Percentiles rank a stretch among this genome's conserved stretches.
phyloP scores from a whole-genome alignment of 2,888 invertebrate genomes.

The Doris montereyensis region DNA sequence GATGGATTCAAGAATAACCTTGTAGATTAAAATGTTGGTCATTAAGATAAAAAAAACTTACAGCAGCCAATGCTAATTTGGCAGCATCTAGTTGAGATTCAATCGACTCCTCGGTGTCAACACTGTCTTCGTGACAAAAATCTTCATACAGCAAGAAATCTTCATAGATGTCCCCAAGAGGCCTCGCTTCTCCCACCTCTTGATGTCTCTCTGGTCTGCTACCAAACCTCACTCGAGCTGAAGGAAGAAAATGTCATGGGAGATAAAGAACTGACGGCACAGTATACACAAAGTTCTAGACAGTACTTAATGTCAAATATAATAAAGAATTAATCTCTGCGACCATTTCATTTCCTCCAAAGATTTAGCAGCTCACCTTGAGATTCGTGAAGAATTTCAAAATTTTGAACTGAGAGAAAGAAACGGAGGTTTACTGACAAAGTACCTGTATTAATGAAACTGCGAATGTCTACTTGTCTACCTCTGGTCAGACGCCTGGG shows the following conservation, averaged over 20 bases:
- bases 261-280: too few species aligned
- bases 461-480: slow-evolving; percentile 66
- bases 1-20: not conserved
- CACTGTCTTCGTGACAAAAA: slow-evolving; percentile 63
- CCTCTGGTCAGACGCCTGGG: slow-evolving; percentile 59
- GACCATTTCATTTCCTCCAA: not conserved
- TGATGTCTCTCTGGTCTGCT: slow-evolving; percentile 68
- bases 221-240: slow-evolving; percentile 47
- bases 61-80: too few species aligned
- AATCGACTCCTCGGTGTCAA: slow-evolving; percentile 50
- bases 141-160: slow-evolving; percentile 68
- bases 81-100: slow-evolving; percentile 33
- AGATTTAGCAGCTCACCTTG: not conserved
- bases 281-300: too few species aligned
- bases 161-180: slow-evolving; percentile 63
- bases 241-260: too few species aligned
- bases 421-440: too few species aligned
- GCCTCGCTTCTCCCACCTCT: slow-evolving; percentile 72
- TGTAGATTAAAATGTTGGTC: too few species aligned
- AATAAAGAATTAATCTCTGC: not conserved
- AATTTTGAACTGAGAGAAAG: not conserved
- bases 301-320: not conserved
- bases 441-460: slow-evolving; percentile 60
- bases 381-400: not conserved
- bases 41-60: too few species aligned